Evolutionary conservation across 2,797 vertebrate species (phyloP).

Genomic region (Sebastes taczanowskii): DNA sequence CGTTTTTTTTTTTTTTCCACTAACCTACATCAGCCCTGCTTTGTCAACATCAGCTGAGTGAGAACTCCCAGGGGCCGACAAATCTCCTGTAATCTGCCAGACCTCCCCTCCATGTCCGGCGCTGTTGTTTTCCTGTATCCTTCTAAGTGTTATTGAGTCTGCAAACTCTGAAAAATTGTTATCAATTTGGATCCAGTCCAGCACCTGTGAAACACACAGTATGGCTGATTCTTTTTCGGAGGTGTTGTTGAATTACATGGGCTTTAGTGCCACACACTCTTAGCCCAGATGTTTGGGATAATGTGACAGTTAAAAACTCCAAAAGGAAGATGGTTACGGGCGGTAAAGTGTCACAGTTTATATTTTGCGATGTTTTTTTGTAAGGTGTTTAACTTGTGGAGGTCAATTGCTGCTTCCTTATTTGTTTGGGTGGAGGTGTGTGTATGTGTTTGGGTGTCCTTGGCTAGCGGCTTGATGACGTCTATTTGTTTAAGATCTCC

Average conservation of each 20-base stretch:
- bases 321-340: conserved; percentile 49
- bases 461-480: background rate
- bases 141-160: conserved; percentile 71
- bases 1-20: background rate
- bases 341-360: conserved; percentile 37
- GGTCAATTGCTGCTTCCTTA: conserved; percentile 39
- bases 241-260: conserved; percentile 23
- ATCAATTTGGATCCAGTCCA: conserved; percentile 67
- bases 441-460: background rate
- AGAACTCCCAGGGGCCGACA: conserved; percentile 61
- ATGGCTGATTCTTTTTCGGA: conserved; percentile 4
- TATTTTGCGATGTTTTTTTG: conserved; percentile 45
- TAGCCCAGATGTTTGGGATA: conserved; percentile 59
- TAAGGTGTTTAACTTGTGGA: conserved; percentile 34
- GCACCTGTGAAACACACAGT: conserved; percentile 46
- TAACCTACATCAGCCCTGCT: conserved; percentile 56
- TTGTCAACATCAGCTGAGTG: conserved; percentile 71
- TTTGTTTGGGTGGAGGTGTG: background rate
- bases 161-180: conserved; percentile 61
- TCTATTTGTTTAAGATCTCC: conserved; percentile 22
- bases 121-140: conserved; percentile 57
- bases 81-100: conserved; percentile 70
- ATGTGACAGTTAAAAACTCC: conserved; percentile 57
- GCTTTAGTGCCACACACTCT: conserved; percentile 37
- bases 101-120: conserved; percentile 55